These are phyloP conservation scores for Epistrophella euchroma DNA, from an alignment of 2,888 invertebrate genomes.

Conservation along the genomic window DNA sequence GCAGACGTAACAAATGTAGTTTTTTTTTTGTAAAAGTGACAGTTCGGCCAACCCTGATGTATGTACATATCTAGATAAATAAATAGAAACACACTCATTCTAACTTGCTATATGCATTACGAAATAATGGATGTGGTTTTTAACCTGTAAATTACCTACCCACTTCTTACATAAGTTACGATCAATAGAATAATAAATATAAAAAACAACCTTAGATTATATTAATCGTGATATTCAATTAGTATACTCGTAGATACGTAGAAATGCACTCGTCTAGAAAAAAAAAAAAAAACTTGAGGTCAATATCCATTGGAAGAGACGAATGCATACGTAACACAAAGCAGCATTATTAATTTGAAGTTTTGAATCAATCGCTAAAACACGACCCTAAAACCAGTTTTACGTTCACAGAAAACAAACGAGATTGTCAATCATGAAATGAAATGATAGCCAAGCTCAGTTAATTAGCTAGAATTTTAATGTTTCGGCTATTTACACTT, in stretches of 20 bases:
- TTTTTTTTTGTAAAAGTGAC: too few species aligned
- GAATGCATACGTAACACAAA: neutral
- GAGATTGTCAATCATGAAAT: too few species aligned
- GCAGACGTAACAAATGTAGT: too few species aligned
- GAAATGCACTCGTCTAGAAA: neutral
- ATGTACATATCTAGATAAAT: too few species aligned
- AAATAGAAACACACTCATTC: neutral
- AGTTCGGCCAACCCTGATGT: too few species aligned
- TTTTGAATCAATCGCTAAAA: too few species aligned
- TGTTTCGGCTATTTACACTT: too few species aligned
- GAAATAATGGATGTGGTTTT: neutral
- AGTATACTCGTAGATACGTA: neutral
- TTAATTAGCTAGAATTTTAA: too few species aligned
- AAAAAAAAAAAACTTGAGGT: neutral
- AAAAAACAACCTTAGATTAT: neutral
- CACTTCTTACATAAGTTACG: neutral
- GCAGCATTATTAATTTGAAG: neutral
- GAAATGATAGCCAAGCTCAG: too few species aligned
- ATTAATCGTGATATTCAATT: neutral
- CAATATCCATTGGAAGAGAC: neutral
- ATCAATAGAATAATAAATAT: neutral
- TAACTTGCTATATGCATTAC: neutral
- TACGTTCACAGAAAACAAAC: too few species aligned
- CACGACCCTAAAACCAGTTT: too few species aligned
- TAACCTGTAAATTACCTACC: neutral